Conservation (phyloP, 2,797 vertebrate genomes). For the Sebastes minor region DNA sequence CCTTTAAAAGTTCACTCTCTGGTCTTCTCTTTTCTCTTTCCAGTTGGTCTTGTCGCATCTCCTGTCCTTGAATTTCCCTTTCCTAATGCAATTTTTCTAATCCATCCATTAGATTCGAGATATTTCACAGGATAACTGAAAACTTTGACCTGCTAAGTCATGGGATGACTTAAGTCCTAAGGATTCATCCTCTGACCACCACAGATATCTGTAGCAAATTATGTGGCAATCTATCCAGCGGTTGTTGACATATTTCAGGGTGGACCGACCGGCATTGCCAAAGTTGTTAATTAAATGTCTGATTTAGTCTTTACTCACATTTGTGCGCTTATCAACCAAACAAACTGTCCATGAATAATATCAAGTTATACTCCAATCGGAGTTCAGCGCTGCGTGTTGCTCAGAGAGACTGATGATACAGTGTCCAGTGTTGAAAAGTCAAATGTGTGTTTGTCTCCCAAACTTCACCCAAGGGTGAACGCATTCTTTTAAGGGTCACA, state of each 20-base stretch:
- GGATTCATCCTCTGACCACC: not conserved
- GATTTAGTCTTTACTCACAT: not conserved
- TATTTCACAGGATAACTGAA: not conserved
- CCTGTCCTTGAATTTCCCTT: not conserved
- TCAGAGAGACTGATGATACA: not conserved
- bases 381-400: not conserved
- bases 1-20: not conserved
- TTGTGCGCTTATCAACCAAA: not conserved
- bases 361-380: not conserved
- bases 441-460: not conserved
- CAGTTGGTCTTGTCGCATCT: not conserved
- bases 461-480: not conserved
- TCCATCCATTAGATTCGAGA: not conserved
- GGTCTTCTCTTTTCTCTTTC: not conserved
- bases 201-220: no score
- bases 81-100: not conserved
- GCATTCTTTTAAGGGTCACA: slow-evolving; percentile 5
- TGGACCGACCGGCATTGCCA: not conserved
- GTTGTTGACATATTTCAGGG: not conserved
- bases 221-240: rapidly evolving
- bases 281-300: not conserved
- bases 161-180: not conserved
- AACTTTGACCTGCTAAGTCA: not conserved
- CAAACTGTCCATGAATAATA: not conserved
- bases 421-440: not conserved